Percentiles rank a stretch among this genome's conserved stretches.
Evolutionary conservation across 2,888 invertebrate genomes (phyloP).

Genomic region (Hirtodrosophila cameraria): DNA sequence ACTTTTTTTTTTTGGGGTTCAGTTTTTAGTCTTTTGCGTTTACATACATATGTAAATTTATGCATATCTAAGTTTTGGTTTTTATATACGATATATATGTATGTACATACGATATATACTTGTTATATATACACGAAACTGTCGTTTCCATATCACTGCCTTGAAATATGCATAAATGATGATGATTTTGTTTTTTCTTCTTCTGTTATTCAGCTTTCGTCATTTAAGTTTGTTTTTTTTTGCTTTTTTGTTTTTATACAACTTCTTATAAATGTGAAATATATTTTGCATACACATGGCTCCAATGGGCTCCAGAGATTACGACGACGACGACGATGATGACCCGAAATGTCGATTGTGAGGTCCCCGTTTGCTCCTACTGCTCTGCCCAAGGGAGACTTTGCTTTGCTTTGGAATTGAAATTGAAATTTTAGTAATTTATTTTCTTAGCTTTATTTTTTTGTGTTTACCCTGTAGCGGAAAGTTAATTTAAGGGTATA

Average conservation of each 20-base stretch:
- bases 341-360: constrained; percentile 5
- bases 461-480: constrained; percentile 7
- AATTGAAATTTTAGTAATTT: constrained; percentile 59
- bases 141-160: constrained; percentile 69
- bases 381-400: constrained; percentile 51
- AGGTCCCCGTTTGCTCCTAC: constrained; percentile 12
- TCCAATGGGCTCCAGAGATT: constrained; percentile 33
- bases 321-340: background rate
- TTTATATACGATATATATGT: constrained; percentile 3
- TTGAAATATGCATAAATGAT: constrained; percentile 78
- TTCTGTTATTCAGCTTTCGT: constrained; percentile 53
- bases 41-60: constrained; percentile 62
- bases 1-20: constrained; percentile 19
- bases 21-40: constrained; percentile 39
- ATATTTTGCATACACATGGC: constrained; percentile 60
- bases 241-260: constrained; percentile 27
- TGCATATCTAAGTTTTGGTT: constrained; percentile 63
- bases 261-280: constrained; percentile 59
- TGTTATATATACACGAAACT: constrained; percentile 37
- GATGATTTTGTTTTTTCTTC: constrained; percentile 60
- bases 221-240: constrained; percentile 50
- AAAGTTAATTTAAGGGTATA: background rate
- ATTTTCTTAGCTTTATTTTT: constrained; percentile 2
- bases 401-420: constrained; percentile 18
- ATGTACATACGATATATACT: constrained; percentile 19